Conservation (phyloP, 2,888 invertebrate species). For the Mermis nigrescens region DNA sequence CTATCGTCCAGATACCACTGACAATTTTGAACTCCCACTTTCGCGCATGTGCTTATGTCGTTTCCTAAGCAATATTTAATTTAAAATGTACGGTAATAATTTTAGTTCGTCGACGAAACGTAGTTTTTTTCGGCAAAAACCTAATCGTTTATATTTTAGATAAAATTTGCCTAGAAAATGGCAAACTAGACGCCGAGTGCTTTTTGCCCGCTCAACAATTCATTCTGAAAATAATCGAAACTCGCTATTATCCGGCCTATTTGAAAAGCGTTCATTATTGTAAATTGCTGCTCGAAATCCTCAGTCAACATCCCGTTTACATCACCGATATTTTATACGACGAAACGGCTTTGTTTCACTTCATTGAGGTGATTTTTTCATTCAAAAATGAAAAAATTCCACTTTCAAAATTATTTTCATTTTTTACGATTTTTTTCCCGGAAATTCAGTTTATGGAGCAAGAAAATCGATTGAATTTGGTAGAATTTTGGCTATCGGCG, state of each 20-base stretch:
- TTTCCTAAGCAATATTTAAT: no score
- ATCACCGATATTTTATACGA: slow-evolving; percentile 72
- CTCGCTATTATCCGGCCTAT: slow-evolving; percentile 52
- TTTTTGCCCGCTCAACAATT: slow-evolving; percentile 53
- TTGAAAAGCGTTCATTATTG: slow-evolving; percentile 64
- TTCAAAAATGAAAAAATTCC: no score
- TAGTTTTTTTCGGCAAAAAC: no score
- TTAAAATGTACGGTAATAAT: no score
- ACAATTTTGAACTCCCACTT: no score
- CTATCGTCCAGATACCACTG: no score
- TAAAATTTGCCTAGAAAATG: slow-evolving; percentile 46
- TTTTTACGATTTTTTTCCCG: not conserved
- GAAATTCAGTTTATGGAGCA: slow-evolving; percentile 57
- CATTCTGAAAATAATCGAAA: slow-evolving; percentile 49
- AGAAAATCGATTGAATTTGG: slow-evolving; percentile 51
- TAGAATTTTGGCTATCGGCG: slow-evolving; percentile 76
- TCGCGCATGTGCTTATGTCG: no score
- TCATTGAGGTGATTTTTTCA: slow-evolving; percentile 73
- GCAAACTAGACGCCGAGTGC: slow-evolving; percentile 48
- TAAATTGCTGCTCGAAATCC: slow-evolving; percentile 75
- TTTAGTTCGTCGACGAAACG: no score
- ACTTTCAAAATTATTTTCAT: no score
- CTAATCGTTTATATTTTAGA: no score
- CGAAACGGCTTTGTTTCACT: slow-evolving; percentile 73
- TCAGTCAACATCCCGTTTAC: slow-evolving; percentile 52